These are phyloP conservation scores for Sarcophaga rosellei DNA, from an alignment of 2,888 invertebrate species.

Conservation along the genomic window DNA sequence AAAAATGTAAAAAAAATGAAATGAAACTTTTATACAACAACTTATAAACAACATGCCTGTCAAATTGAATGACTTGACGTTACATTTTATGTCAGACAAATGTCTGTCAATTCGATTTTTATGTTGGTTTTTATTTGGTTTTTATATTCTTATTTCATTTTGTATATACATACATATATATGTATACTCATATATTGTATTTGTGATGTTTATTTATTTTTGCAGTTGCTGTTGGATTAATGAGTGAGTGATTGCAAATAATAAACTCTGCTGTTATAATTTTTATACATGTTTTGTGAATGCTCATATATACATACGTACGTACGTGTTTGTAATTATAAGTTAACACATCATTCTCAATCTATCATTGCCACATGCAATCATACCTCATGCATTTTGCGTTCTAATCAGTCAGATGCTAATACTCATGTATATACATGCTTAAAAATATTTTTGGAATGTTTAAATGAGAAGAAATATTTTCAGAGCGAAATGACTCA, in stretches of 20 bases:
- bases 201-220: conserved; percentile 8
- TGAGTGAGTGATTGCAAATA: conserved; percentile 62
- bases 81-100: conserved; percentile 68
- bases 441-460: no score
- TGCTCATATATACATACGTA: conserved; percentile 24
- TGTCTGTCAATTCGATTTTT: conserved; percentile 64
- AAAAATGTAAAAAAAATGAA: conserved; percentile 17
- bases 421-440: no score
- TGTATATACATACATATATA: no score
- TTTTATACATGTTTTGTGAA: conserved; percentile 20
- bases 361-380: background rate
- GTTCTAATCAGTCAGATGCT: no score
- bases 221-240: conserved; percentile 49
- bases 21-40: conserved; percentile 34
- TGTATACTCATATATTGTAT: no score
- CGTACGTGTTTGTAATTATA: conserved; percentile 59
- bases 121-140: conserved; percentile 7
- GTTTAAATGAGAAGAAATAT: no score
- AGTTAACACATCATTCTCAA: conserved; percentile 51
- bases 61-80: conserved; percentile 67
- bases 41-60: conserved; percentile 66
- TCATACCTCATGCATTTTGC: no score
- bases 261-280: conserved; percentile 58
- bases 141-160: conserved; percentile 20
- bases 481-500: no score